Conservation (phyloP, 2,797 vertebrate species). For the Vultur gryphus region DNA sequence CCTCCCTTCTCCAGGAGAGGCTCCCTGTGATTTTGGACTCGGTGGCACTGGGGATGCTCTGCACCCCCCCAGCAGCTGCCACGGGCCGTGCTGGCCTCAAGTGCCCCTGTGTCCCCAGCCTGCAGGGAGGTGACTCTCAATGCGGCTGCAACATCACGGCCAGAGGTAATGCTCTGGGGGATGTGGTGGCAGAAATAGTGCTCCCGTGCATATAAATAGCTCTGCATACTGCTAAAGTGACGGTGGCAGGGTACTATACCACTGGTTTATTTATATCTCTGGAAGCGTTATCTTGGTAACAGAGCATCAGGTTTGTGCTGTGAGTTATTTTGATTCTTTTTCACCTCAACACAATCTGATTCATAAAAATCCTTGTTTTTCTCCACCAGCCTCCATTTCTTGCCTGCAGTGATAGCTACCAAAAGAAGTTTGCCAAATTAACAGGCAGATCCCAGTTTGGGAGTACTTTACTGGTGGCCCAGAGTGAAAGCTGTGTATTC, state of each 20-base stretch:
- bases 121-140: rapidly evolving
- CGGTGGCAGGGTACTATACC: not conserved
- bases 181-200: not conserved
- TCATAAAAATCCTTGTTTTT: not conserved
- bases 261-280: not conserved
- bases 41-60: rapidly evolving
- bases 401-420: not conserved
- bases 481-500: not conserved
- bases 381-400: not conserved
- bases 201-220: not conserved
- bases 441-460: not conserved
- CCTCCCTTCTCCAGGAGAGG: not conserved
- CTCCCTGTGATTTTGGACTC: rapidly evolving
- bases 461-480: not conserved
- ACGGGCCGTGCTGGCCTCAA: rapidly evolving
- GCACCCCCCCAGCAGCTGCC: not conserved
- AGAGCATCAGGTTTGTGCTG: not conserved
- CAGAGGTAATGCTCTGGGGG: rapidly evolving
- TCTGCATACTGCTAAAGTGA: not conserved
- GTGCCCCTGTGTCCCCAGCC: not conserved
- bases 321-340: not conserved
- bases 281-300: not conserved
- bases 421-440: not conserved
- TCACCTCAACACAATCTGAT: not conserved
- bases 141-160: rapidly evolving